A percentile compares a stretch with the other conserved stretches of the same genome.
Evolutionary conservation across 2,888 invertebrate genomes (phyloP).

Genomic region (Scelioninae gen. 2): DNA sequence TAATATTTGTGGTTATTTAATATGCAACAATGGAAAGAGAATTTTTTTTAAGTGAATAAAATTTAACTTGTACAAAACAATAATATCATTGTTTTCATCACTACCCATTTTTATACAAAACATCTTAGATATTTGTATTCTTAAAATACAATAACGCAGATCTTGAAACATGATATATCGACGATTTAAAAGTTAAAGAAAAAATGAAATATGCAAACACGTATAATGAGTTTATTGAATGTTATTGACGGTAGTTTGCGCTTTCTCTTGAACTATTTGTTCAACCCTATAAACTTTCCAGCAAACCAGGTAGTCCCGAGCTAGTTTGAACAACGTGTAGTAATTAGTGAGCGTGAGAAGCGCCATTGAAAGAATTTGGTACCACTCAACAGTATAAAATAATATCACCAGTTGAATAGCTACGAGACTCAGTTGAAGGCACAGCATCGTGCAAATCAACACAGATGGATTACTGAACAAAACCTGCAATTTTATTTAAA

Average conservation of each 20-base stretch:
- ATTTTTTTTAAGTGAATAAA: conserved; percentile 42
- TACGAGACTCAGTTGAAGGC: conserved; percentile 83
- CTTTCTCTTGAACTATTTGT: conserved; percentile 81
- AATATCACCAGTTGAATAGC: conserved; percentile 87
- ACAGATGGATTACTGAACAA: conserved; percentile 91
- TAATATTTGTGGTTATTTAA: conserved; percentile 11
- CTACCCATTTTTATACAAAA: conserved; percentile 22
- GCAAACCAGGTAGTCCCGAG: conserved; percentile 90
- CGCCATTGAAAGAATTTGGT: conserved; percentile 90
- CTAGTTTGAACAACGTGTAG: conserved; percentile 91
- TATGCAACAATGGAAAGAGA: conserved; percentile 20
- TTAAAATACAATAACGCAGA: conserved; percentile 37
- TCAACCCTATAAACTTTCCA: conserved; percentile 88
- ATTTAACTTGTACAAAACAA: conserved; percentile 41
- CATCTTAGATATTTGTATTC: conserved; percentile 1
- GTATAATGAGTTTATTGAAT: conserved; percentile 27
- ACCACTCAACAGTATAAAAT: conserved; percentile 91
- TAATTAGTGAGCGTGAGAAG: conserved; percentile 93
- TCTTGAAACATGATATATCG: conserved; percentile 5
- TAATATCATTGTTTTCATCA: conserved; percentile 15
- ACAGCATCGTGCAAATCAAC: conserved; percentile 84
- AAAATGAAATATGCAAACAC: conserved; percentile 11
- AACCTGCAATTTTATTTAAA: conserved; percentile 84
- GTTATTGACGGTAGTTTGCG: conserved; percentile 54
- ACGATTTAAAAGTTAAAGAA: background rate